Base-by-base conservation (phyloP, 1,140 invertebrate genomes). In the Panagrolaimus sp. region DNA sequence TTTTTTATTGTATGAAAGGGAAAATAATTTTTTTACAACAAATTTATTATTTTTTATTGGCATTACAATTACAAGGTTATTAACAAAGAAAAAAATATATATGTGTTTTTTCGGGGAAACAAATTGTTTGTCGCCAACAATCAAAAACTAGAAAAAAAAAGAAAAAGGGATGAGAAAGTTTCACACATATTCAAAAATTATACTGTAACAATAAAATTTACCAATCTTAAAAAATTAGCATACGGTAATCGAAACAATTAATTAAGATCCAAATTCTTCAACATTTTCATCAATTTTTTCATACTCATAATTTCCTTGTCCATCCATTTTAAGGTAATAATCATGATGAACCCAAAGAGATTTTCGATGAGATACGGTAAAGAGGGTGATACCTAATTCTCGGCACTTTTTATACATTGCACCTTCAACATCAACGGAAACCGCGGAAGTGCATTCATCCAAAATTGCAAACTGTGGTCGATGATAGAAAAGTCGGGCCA, bases 401-500 rank as follows among this genome's bases (percentile, higher is more conserved):
- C 89, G 87, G 78, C 93, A 96, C 83, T 96, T 92, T 72, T 90
- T 89, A 80, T 98, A 98, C 91, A 98, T 97, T 58, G 89, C 90
- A 68, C 93, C 94, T 84, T 98, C 96, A 0, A 98, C 94, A 84
- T 98, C 95, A 0, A 97, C 91, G 72, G 92, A 95, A 0, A 97
- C 94, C 5, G 94, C 94, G n/a, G 83, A 84, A 0, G 96, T 98
- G 81, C 96, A 98, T 85, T 98, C 95, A 83, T 98, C 96, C 69
- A 98, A 84, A 81, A 98, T 97, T 32, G 95, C 95, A 86, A 97
- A 98, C 85, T 97, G 94, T 12, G 96, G 96, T 77, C 84, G 88
- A 83, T 98, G 94, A 85, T 98, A 98, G 84, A 98, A 96, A 45
- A 98, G 86, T 52, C 94, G 87, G 55, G 94, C 93, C 94, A 96